These are phyloP conservation scores for Megaceryle maxima DNA, from an alignment of 2,113 vertebrate species.

Conservation along the genomic window DNA sequence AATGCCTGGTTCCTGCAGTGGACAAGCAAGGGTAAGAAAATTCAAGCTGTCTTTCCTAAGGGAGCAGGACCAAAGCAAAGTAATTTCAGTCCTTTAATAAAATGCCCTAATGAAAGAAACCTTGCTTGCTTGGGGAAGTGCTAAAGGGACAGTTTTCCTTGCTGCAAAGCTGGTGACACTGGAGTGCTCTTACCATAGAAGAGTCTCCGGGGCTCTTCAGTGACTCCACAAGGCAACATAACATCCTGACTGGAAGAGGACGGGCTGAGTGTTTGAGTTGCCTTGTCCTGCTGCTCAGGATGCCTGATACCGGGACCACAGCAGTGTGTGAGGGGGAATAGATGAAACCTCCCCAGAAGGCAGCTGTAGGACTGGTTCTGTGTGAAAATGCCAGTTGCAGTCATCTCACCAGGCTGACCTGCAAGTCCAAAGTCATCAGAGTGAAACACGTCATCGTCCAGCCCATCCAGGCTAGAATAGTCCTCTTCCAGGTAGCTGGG, in stretches of 20 bases:
- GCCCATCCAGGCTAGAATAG: constrained; percentile 74
- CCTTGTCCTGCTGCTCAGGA: constrained; percentile 82
- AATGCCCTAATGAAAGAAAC: not conserved
- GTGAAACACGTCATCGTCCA: constrained; percentile 85
- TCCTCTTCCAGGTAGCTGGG: constrained; percentile 76
- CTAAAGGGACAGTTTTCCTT: constrained; percentile 51
- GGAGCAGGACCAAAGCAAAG: not conserved
- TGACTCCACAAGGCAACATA: constrained; percentile 85
- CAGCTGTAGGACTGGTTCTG: constrained; percentile 80
- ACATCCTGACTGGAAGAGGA: constrained; percentile 81
- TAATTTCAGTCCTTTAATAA: not conserved
- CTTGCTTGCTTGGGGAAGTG: not conserved
- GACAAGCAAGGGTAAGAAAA: constrained; percentile 21
- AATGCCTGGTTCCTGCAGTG: not conserved
- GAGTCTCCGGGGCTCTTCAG: constrained; percentile 82
- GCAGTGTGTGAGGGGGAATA: constrained; percentile 82
- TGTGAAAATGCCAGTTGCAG: constrained; percentile 77
- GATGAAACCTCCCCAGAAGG: constrained; percentile 77
- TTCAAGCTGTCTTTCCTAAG: not conserved
- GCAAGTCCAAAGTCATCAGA: constrained; percentile 78
- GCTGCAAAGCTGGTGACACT: constrained; percentile 56
- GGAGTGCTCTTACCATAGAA: constrained; percentile 82
- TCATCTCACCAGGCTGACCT: constrained; percentile 76
- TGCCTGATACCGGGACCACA: constrained; percentile 79
- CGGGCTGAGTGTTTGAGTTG: constrained; percentile 83